Percentiles rank a stretch among this genome's conserved stretches.
Evolutionary conservation across 2,797 vertebrate species (phyloP).

Genomic region (Hydrophis major): DNA sequence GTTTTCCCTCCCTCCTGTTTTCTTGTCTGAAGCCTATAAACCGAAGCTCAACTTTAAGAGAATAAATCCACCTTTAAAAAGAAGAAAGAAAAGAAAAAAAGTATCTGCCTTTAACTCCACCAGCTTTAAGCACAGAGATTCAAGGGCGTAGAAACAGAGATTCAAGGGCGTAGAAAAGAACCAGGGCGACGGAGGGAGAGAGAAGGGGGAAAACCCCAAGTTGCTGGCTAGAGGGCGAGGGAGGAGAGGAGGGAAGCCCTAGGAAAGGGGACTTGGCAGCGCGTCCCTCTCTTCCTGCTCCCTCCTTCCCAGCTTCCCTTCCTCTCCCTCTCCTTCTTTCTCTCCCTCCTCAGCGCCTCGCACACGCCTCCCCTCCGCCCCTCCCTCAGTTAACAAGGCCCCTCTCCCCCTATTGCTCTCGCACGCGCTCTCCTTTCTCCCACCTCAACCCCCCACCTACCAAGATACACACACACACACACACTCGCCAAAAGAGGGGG

Average conservation of each 20-base stretch:
- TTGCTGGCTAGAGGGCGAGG: constrained; percentile 70
- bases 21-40: constrained; percentile 90
- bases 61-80: constrained; percentile 81
- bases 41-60: constrained; percentile 93
- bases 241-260: constrained; percentile 67
- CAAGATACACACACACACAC: not conserved
- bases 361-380: constrained; percentile 71
- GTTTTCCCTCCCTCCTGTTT: too few relatives aligned
- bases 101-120: constrained; percentile 86
- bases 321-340: not conserved
- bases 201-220: constrained; percentile 57
- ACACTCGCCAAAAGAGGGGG: not conserved
- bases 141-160: not conserved
- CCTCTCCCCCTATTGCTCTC: constrained; percentile 49
- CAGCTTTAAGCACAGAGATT: constrained; percentile 65
- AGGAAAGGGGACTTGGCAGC: not conserved
- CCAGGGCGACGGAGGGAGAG: constrained; percentile 23
- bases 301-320: constrained; percentile 41
- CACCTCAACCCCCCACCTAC: not conserved
- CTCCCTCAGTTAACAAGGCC: constrained; percentile 64
- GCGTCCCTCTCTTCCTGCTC: constrained; percentile 44
- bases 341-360: constrained; percentile 18
- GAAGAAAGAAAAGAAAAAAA: constrained; percentile 50
- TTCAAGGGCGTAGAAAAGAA: not conserved
- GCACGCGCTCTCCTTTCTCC: not conserved